Base-by-base conservation (phyloP, 2,888 invertebrate species). In the Pinctada fucata region DNA sequence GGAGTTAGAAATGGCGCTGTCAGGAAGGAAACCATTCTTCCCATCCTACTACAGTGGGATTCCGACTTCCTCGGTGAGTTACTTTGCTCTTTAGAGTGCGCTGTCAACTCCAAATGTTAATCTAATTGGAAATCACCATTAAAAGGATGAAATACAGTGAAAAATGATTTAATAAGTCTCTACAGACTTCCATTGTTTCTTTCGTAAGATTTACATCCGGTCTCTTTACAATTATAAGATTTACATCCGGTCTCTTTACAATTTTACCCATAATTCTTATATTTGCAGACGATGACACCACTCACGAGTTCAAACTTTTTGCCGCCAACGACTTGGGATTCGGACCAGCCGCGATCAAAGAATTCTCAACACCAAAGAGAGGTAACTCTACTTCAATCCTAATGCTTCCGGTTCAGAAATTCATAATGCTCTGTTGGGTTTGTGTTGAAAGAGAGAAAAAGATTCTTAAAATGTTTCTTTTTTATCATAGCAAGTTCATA, bases 31-130 rank as follows among this genome's bases (percentile, higher is more conserved):
- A 71, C 58, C 6, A 77, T 80, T n/a, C 72, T 13, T 16, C 70
- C 65, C 31, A 72, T 65, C 8, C 50, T 50, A 47, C 47, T 80
- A 31, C 50, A 66, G 2, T 80, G 76, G 77, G 69, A 64, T 49
- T 80, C 80, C 4, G 80, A 80, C 72, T 80, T 72, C 64, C 64
- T 80, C 2, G 80, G 80, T 80, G 47, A 48, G 58, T 8, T 16
- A 50, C 3, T 47, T 16, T 1, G 3, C 2, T 10, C n/a, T 69
- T 48, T 31, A 31, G 31, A 31, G 31, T 31, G 31, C 31, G 10
- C 10, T 8, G 63, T 10, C 8, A 8, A 58, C 63, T 10, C n/a
- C 63, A 8, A 8, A n/a, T 58, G 63, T 10, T 58, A 1, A 10
- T 10, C n/a, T 58, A 58, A 58, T 31, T 1, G 31, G 1, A 31